Percentiles rank a stretch among this genome's conserved stretches.
These are phyloP conservation scores for Alauda arvensis DNA, from an alignment of 2,797 vertebrate genomes.

Conservation along the genomic window DNA sequence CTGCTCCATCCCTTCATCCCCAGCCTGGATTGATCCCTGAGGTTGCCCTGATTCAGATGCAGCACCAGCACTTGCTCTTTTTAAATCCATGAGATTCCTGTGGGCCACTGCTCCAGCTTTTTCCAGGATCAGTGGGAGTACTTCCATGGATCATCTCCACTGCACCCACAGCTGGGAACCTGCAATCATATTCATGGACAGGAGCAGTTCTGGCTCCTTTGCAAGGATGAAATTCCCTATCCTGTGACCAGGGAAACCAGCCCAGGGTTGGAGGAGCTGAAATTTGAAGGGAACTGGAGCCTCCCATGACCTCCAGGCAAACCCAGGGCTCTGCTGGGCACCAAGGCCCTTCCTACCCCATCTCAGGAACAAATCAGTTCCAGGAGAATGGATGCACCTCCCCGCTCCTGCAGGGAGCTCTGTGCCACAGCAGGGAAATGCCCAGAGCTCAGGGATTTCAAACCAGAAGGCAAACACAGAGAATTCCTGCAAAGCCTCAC, in stretches of 20 bases:
- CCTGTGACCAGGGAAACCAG: background rate
- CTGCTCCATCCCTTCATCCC: background rate
- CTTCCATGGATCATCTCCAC: background rate
- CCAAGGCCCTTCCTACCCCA: background rate
- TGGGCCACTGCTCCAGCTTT: background rate
- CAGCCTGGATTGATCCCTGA: background rate
- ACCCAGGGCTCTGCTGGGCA: background rate
- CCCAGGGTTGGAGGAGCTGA: background rate
- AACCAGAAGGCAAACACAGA: background rate
- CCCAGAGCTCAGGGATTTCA: background rate
- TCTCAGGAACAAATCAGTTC: background rate
- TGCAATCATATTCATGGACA: background rate
- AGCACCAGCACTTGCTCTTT: background rate
- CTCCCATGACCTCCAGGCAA: background rate
- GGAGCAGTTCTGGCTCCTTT: background rate
- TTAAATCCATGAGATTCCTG: background rate
- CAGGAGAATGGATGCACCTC: background rate
- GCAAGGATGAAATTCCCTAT: background rate
- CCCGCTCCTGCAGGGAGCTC: background rate
- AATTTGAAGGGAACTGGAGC: background rate
- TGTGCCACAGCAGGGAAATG: background rate
- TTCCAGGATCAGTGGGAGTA: rapidly evolving
- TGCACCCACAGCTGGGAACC: background rate
- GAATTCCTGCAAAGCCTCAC: background rate
- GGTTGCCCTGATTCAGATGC: background rate